A percentile compares a stretch with the other conserved stretches of the same genome.
Conservation (phyloP, 2,113 vertebrate species). For the Aptenodytes forsteri region DNA sequence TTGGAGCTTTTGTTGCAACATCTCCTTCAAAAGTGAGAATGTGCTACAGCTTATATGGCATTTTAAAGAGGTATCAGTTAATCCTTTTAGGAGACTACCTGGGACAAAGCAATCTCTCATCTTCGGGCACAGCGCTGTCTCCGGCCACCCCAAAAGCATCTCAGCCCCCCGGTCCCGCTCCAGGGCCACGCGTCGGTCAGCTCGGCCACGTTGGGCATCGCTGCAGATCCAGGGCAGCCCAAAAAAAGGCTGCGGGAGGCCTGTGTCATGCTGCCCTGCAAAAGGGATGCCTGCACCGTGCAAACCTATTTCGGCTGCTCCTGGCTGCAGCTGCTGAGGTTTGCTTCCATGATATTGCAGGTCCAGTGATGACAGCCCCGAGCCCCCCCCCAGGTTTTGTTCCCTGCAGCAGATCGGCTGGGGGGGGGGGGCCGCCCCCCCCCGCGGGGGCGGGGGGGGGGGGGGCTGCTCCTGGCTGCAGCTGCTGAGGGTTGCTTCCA, state of each 20-base stretch:
- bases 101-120: background rate
- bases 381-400: rapidly evolving
- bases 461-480: background rate
- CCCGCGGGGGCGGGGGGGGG: too few relatives aligned
- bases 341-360: rapidly evolving
- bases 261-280: rapidly evolving
- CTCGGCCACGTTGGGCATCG: rapidly evolving
- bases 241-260: background rate
- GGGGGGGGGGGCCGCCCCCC: too few relatives aligned
- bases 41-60: background rate
- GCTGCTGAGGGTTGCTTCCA: background rate
- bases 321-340: background rate
- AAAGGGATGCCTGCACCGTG: background rate
- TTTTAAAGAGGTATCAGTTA: background rate
- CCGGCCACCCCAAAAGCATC: background rate
- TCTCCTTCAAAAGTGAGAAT: background rate
- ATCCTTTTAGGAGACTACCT: background rate
- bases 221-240: background rate
- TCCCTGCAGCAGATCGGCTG: rapidly evolving
- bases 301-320: background rate
- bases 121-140: background rate
- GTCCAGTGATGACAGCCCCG: rapidly evolving
- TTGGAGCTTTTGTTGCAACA: background rate
- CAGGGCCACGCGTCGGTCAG: rapidly evolving
- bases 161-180: background rate